Conservation (phyloP, 2,888 invertebrate genomes). For the Carcina quercana region DNA sequence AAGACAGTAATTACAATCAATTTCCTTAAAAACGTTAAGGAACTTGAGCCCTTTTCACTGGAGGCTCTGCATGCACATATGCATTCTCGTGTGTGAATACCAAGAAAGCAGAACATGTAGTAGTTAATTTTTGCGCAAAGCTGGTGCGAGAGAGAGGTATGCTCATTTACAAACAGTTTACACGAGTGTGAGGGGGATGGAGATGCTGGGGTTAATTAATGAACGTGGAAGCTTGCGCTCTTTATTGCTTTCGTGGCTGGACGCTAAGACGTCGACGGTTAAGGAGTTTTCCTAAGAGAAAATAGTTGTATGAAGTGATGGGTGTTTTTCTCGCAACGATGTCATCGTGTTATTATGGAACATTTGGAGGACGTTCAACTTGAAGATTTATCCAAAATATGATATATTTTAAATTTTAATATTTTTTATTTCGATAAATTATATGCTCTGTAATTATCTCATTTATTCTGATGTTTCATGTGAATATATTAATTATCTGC, state of each 20-base stretch:
- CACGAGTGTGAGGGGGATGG: constrained; percentile 54
- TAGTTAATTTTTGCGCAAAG: constrained; percentile 76
- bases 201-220: constrained; percentile 69
- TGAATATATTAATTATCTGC: too few relatives aligned
- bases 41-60: constrained; percentile 33
- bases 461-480: too few relatives aligned
- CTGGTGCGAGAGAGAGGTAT: constrained; percentile 58
- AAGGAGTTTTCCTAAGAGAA: constrained; percentile 67
- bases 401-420: too few relatives aligned
- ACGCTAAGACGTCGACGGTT: constrained; percentile 67
- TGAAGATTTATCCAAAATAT: not conserved
- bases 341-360: constrained; percentile 16
- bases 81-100: constrained; percentile 63
- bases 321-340: constrained; percentile 37
- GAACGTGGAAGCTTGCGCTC: constrained; percentile 75
- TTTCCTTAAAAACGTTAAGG: constrained; percentile 31
- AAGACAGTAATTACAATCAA: constrained; percentile 45
- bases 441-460: too few relatives aligned
- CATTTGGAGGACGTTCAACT: not conserved
- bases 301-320: constrained; percentile 44
- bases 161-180: constrained; percentile 70
- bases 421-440: not conserved
- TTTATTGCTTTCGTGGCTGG: constrained; percentile 74
- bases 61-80: constrained; percentile 50
- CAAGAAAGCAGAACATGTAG: constrained; percentile 61